Base-by-base conservation (phyloP, 2,888 invertebrate species). In the Hemicrepidius hirtus region DNA sequence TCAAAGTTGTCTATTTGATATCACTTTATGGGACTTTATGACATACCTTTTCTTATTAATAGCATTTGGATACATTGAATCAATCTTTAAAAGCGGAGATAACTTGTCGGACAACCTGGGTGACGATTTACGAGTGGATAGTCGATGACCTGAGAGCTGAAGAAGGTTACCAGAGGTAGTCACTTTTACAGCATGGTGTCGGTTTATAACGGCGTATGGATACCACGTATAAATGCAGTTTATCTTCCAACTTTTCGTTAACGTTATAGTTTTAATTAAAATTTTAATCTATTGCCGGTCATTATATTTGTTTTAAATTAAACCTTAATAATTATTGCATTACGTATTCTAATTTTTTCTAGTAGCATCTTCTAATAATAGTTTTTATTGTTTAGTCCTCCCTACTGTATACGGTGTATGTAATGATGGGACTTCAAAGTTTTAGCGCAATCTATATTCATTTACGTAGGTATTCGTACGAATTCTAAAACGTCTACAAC, bases 21-120 rank as follows among this genome's bases (percentile, higher is more conserved):
- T 77, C 76, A 78, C 75, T 75, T 77, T 77, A 76, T 77, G 74
- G 66, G 76, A 76, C 63, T 78, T 78, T 78, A 78, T 76, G 78
- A 77, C 74, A 71, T 77, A 76, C 77, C 63, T 75, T 75, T 68
- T 63, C 76, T 76, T 76, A 77, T 78, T 79, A 79, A 79, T 78
- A 76, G 75, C 76, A 70, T 77, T 76, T 72, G 77, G 76, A 73
- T 76, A 76, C 77, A 75, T 76, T 77, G 77, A 77, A 79, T 79
- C 79, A 78, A 79, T 79, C 79, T 78, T 74, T 60, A 70, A 60
- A 66, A 73, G 70, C 70, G 74, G 68, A 72, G 78, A 77, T 76
- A 75, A 77, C 74, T 71, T 72, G 77, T 75, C 75, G 57, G 74
- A 76, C 79, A 77, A 78, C 77, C 60, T 73, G 76, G 75, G 77